Base-by-base conservation (phyloP, 92 coral and sea anemone genomes). In the Porites lobata region DNA sequence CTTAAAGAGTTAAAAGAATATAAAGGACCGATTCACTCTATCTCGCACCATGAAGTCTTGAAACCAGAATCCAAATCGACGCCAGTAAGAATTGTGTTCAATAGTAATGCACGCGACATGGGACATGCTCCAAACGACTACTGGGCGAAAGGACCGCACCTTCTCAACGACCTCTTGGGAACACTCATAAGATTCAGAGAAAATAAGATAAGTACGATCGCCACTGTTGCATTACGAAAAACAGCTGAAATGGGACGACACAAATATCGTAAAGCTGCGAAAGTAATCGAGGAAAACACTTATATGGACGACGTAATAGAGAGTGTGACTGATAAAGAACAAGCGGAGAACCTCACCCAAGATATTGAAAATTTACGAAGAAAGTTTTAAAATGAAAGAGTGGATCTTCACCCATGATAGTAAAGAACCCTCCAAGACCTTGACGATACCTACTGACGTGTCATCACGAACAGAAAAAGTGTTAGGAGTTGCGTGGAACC, bases 21-120 rank as follows among this genome's bases (percentile, higher is more conserved):
- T 78, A 92, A 84, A 66, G 95, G 85, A 54, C 95, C 95, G 3
- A 17, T 88, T n/a, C 90, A 92, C 52, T 92, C 85, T 12, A 61
- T 26, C 50, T 92, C 66, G 59, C 83, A 85, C 75, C 81, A 72
- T 72, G 59, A 57, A 86, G 87, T 15, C 80, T 80, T 24, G 84
- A 72, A 85, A 19, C 78, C 83, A n/a, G 83, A 85, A 3, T 72
- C 57, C 81, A 77, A 75, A 29, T 85, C 93, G 50, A 92, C 95
- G 9, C 93, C 95, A 38, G 91, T 86, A 12, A 56, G 93, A 86
- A 81, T 92, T 63, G 95, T 92, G 22, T 92, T 92, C 21, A 80
- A 89, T 17, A 73, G 77, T 26, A 73, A 59, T 32, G 29, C 77
- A 47, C 8, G 76, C 79, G 21, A 78, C 52, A 51, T 77, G 79